Evolutionary conservation across 2,888 invertebrate genomes (phyloP).

Genomic region (Acrobasis repandana): DNA sequence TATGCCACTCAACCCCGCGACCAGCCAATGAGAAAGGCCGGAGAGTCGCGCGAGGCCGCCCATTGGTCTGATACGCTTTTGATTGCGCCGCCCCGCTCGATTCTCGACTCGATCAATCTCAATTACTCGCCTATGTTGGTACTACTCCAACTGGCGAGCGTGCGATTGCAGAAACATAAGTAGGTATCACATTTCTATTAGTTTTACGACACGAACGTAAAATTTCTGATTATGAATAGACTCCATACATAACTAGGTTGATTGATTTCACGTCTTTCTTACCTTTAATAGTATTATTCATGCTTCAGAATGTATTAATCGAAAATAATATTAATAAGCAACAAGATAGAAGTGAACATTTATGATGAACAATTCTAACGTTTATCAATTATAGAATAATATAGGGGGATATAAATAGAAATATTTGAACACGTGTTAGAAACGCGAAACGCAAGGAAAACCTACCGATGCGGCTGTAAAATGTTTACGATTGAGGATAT

Average conservation of each 20-base stretch:
- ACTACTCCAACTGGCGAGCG: constrained; percentile 54
- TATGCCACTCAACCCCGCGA: constrained; percentile 66
- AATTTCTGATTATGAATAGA: constrained; percentile 1
- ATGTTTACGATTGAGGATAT: constrained; percentile 67
- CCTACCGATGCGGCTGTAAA: constrained; percentile 55
- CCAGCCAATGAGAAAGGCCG: constrained; percentile 64
- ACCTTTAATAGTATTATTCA: constrained; percentile 20
- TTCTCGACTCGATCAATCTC: constrained; percentile 78
- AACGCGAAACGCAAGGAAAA: constrained; percentile 49
- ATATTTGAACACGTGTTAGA: constrained; percentile 46
- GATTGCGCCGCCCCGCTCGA: constrained; percentile 80
- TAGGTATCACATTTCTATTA: constrained; percentile 8
- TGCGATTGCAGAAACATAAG: constrained; percentile 31
- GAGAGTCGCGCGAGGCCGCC: constrained; percentile 51
- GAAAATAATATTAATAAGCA: constrained; percentile 24
- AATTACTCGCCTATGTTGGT: constrained; percentile 69
- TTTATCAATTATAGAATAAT: constrained; percentile 33
- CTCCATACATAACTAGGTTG: neutral
- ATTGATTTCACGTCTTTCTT: constrained; percentile 1
- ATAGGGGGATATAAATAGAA: constrained; percentile 45
- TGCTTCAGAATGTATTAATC: constrained; percentile 11
- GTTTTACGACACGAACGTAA: constrained; percentile 7
- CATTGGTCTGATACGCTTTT: constrained; percentile 79
- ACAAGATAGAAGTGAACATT: constrained; percentile 23
- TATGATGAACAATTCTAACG: constrained; percentile 29